Evolutionary conservation across 1,140 invertebrate species (phyloP), one percentile per base, ranked within the genome.

Genomic region (Cotesia glomerata): DNA sequence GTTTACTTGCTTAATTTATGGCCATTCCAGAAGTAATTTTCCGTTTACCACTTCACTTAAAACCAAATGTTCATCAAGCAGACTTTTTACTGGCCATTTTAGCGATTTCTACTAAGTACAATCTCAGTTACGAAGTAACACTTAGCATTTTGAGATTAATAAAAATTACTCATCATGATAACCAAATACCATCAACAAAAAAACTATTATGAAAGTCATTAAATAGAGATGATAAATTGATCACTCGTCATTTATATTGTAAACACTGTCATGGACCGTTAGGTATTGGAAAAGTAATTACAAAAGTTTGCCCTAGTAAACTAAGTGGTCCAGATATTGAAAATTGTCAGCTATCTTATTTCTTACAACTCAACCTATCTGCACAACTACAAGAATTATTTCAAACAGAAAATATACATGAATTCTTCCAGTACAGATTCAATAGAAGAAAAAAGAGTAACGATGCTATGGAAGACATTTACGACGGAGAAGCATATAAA

Each of bases 311-410:
- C 45, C 0, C 13, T 34, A 75, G 76, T 26, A 58, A 65, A 16
- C 13, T 4, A 4, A 73, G 71, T 65, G 75, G 73, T 9, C 67
- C 68, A 18, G 35, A 61, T 11, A 61, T 63, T 52, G 34, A 8
- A 7, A 74, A 69, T 45, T 56, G 34, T 56, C 35, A 69, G 3
- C 51, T 61, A 14, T 2, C 9, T 8, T 61, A 67, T 14, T 66
- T 72, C 61, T 34, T 72, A 18, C 14, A 51, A 56, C 16, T 75
- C 2, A 72, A 62, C 14, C 16, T 75, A 11, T 8, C 3, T 36
- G 16, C 66, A 9, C 77, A 78, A 61, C 18, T 78, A 5, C 58
- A 36, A 13, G 72, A 65, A 58, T n/a, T 65, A 5, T 36, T 65
- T 14, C 1, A 11, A 18, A 16, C 26, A 26, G 34, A 65, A 1